Conservation (phyloP, 2,113 vertebrate genomes). For the Falcunculus frontatus region DNA sequence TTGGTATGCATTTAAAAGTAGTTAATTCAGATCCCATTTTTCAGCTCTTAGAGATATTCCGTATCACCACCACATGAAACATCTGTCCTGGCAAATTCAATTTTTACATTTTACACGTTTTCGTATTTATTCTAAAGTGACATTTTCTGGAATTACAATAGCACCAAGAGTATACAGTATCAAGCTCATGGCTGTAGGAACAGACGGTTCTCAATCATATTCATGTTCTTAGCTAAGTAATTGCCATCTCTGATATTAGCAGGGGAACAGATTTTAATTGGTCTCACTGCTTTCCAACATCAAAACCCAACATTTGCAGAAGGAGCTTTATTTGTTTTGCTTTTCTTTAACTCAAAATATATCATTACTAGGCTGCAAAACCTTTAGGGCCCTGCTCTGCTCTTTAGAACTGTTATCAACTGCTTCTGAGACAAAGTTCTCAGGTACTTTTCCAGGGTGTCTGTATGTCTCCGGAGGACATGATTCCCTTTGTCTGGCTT, state of each 20-base stretch:
- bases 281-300: slow-evolving; percentile 40
- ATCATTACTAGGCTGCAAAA: not conserved
- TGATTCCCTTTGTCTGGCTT: not conserved
- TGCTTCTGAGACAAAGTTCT: not conserved
- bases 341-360: not conserved
- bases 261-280: slow-evolving; percentile 41
- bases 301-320: slow-evolving; percentile 10
- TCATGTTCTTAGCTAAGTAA: not conserved
- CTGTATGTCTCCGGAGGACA: not conserved
- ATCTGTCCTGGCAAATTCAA: not conserved
- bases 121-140: not conserved
- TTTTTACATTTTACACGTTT: not conserved
- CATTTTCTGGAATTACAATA: not conserved
- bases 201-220: not conserved
- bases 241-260: slow-evolving; percentile 11
- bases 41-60: not conserved
- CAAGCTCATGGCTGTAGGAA: not conserved
- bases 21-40: not conserved
- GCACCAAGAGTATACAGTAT: not conserved
- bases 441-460: not conserved
- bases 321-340: not conserved
- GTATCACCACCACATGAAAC: not conserved
- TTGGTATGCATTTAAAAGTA: not conserved
- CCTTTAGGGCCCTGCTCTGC: not conserved
- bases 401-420: not conserved